Evolutionary conservation across 2,113 vertebrate genomes (phyloP).

Genomic region (Pontoporia blainvillei): DNA sequence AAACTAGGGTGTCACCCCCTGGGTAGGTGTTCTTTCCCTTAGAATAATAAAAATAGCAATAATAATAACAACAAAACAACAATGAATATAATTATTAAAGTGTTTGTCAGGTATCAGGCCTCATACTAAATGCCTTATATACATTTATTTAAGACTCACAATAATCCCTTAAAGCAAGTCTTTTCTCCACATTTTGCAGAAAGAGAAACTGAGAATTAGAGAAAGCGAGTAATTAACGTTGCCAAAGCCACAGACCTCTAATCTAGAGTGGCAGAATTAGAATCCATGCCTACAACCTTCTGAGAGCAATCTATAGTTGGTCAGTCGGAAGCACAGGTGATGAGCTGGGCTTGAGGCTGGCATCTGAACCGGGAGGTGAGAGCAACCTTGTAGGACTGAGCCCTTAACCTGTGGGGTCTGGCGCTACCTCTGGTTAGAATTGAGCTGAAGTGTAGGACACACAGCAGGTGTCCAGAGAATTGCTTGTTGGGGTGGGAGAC

Average conservation of each 20-base stretch:
- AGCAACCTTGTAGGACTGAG: background rate
- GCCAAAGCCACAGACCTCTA: background rate
- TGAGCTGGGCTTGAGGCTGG: background rate
- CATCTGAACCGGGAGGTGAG: background rate
- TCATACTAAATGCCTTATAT: background rate
- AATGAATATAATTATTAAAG: background rate
- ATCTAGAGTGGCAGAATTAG: background rate
- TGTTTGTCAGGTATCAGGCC: background rate
- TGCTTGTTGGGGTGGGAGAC: background rate
- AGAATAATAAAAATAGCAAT: background rate
- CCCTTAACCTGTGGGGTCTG: background rate
- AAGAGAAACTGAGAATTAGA: background rate
- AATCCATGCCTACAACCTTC: background rate
- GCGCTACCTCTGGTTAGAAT: background rate
- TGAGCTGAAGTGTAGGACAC: background rate
- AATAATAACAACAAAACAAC: background rate
- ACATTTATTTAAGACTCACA: background rate
- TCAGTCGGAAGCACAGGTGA: background rate
- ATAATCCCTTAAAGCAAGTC: background rate
- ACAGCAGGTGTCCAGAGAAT: background rate
- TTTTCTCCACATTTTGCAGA: background rate
- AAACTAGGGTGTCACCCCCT: fast-evolving
- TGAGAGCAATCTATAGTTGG: background rate
- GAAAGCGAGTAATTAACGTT: background rate
- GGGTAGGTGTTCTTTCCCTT: background rate